Evolutionary conservation across 2,113 vertebrate genomes (phyloP).

Genomic region (Ochotona princeps): DNA sequence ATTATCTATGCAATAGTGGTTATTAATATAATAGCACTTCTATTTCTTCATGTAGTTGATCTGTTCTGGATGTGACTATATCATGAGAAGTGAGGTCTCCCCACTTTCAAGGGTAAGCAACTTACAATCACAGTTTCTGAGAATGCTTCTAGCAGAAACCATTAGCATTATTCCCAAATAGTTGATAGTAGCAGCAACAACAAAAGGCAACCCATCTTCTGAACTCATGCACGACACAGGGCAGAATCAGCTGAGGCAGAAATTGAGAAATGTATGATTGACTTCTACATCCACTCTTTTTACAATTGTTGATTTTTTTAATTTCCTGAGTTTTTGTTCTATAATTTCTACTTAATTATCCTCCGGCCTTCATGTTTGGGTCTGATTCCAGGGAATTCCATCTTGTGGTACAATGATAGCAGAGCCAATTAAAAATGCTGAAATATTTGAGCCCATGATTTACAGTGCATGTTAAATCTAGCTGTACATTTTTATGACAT

Average conservation of each 20-base stretch:
- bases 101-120: background rate
- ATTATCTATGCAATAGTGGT: background rate
- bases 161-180: background rate
- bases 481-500: background rate
- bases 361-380: background rate
- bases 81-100: background rate
- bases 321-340: background rate
- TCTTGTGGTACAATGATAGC: background rate
- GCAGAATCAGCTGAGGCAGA: background rate
- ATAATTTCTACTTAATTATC: background rate
- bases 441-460: background rate
- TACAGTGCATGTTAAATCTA: background rate
- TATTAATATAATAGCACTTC: background rate
- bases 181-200: background rate
- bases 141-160: background rate
- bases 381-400: background rate
- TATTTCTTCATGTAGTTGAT: background rate
- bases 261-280: no score
- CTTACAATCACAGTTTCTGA: background rate
- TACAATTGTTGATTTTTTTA: no score
- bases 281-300: no score
- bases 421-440: background rate
- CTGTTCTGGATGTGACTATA: background rate
- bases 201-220: background rate
- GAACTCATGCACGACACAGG: background rate